A percentile compares a stretch with the other conserved stretches of the same genome.
Evolutionary conservation across 2,113 vertebrate species (phyloP).

Genomic region (Carassius auratus): DNA sequence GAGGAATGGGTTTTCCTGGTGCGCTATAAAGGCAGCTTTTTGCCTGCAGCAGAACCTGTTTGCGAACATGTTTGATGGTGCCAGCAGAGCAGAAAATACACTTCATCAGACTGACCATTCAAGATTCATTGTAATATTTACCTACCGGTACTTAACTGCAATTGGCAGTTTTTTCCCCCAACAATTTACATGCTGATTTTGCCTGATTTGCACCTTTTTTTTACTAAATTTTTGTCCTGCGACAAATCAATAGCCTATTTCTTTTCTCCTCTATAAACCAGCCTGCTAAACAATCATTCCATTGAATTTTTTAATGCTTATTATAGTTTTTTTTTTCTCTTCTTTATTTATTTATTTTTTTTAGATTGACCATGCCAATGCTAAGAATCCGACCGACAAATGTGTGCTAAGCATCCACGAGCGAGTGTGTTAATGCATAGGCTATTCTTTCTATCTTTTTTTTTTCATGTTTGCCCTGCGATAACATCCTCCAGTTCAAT

Average conservation of each 20-base stretch:
- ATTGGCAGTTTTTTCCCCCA: neutral
- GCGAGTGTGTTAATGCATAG: neutral
- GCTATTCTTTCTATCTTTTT: slow-evolving; percentile 9
- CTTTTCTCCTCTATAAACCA: neutral
- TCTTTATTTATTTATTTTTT: neutral
- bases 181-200: neutral
- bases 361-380: neutral
- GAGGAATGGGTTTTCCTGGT: neutral
- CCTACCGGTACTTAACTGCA: neutral
- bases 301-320: too few relatives aligned
- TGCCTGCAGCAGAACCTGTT: neutral
- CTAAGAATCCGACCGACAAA: neutral
- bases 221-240: neutral
- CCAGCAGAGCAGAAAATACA: too few relatives aligned
- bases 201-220: neutral
- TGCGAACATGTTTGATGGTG: neutral
- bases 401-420: neutral
- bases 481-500: slow-evolving; percentile 27
- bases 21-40: neutral
- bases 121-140: neutral
- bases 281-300: neutral
- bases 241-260: neutral
- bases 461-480: slow-evolving; percentile 10
- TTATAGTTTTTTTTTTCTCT: neutral
- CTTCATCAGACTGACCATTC: too few relatives aligned